A percentile compares a stretch with the other conserved stretches of the same genome.
Evolutionary conservation across 2,888 invertebrate species (phyloP).

Genomic region (Crocallis elinguaria): DNA sequence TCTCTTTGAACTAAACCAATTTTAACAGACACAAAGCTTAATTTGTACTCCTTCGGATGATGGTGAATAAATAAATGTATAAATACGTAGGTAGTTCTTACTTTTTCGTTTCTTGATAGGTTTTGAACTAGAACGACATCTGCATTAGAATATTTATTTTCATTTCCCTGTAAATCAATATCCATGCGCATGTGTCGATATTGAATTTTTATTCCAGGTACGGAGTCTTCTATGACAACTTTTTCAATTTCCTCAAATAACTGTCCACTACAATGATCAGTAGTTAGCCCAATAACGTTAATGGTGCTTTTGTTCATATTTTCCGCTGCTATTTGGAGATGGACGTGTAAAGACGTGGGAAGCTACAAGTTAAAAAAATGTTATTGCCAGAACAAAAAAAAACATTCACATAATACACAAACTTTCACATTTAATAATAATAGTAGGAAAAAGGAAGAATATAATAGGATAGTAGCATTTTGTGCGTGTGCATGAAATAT

Average conservation of each 20-base stretch:
- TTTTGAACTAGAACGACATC: constrained; percentile 39
- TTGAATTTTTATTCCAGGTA: constrained; percentile 24
- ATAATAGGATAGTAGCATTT: too few relatives aligned
- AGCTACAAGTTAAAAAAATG: too few relatives aligned
- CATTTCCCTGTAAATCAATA: not conserved
- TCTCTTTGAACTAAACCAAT: too few relatives aligned
- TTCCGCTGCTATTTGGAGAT: constrained; percentile 46
- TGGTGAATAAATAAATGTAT: not conserved
- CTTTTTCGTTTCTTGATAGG: constrained; percentile 34
- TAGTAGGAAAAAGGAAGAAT: too few relatives aligned
- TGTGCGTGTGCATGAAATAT: too few relatives aligned
- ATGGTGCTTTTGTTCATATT: constrained; percentile 40
- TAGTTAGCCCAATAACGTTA: constrained; percentile 35
- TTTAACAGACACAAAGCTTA: too few relatives aligned
- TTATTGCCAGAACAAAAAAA: too few relatives aligned
- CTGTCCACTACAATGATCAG: not conserved
- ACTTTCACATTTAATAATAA: too few relatives aligned
- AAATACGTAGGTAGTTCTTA: constrained; percentile 33
- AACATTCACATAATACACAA: too few relatives aligned
- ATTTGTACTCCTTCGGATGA: too few relatives aligned
- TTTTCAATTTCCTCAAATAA: constrained; percentile 32
- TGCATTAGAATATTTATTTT: constrained; percentile 2
- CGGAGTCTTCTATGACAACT: not conserved
- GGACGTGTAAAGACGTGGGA: constrained; percentile 34
- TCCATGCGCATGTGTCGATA: constrained; percentile 18